phyloP scores from a whole-genome alignment of 2,797 vertebrate species.

The Acanthurus lineatus region DNA sequence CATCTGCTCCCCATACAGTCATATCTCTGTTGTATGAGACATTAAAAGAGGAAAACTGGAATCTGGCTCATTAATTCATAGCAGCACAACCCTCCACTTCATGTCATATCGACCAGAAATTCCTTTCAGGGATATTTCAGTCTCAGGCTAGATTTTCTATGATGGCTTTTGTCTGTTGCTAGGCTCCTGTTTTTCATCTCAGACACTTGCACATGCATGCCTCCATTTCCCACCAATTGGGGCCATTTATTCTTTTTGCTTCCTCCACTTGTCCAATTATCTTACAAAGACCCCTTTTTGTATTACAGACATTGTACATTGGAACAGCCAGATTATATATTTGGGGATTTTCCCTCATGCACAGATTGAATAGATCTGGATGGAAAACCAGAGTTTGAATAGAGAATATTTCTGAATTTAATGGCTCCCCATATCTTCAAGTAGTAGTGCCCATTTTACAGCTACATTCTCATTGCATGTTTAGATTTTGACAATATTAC shows the following conservation, averaged over 20 bases:
- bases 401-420: constrained; percentile 31
- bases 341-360: constrained; percentile 63
- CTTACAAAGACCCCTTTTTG: constrained; percentile 66
- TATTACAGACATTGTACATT: constrained; percentile 39
- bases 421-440: neutral
- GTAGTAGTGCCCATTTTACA: neutral
- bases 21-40: constrained; percentile 73
- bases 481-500: constrained; percentile 1
- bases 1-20: constrained; percentile 83
- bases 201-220: constrained; percentile 58
- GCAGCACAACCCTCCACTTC: constrained; percentile 68
- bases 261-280: constrained; percentile 68
- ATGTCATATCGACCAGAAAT: constrained; percentile 68
- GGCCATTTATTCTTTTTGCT: constrained; percentile 59
- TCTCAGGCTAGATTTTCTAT: constrained; percentile 68
- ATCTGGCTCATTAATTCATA: constrained; percentile 77
- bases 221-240: constrained; percentile 49
- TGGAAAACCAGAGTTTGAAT: constrained; percentile 29
- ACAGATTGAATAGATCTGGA: constrained; percentile 31
- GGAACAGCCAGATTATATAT: constrained; percentile 35
- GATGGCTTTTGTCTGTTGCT: constrained; percentile 78
- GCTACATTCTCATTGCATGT: constrained; percentile 1
- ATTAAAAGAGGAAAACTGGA: constrained; percentile 63
- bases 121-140: constrained; percentile 68
- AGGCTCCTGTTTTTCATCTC: constrained; percentile 70